These are phyloP conservation scores for Scaptomyza caliginosa DNA, from an alignment of 2,888 invertebrate species.

Conservation along the genomic window DNA sequence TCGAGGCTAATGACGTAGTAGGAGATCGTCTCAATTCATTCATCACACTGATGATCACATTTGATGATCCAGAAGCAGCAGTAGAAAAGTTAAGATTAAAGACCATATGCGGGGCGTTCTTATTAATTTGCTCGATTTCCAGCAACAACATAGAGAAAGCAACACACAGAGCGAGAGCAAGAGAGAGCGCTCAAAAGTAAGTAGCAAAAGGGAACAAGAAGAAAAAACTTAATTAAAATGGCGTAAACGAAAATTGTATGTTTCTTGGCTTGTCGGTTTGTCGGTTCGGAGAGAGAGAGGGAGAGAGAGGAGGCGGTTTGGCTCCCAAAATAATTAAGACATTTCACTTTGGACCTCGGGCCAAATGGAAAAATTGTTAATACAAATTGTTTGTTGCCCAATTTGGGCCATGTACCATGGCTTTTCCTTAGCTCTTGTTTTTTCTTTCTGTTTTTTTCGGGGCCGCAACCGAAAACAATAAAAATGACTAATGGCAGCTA, in stretches of 20 bases:
- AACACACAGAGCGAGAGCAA: slow-evolving; percentile 8
- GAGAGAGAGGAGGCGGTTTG: slow-evolving; percentile 39
- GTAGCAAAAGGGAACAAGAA: not conserved
- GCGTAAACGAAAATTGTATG: slow-evolving; percentile 79
- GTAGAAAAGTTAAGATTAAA: not conserved
- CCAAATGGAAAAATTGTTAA: slow-evolving; percentile 72
- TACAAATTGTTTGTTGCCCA: slow-evolving; percentile 76
- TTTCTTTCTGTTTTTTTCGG: slow-evolving; percentile 37
- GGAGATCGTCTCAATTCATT: slow-evolving; percentile 71
- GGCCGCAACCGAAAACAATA: slow-evolving; percentile 77
- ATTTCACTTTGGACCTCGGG: slow-evolving; percentile 65
- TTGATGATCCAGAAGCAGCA: slow-evolving; percentile 45
- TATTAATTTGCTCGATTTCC: slow-evolving; percentile 75
- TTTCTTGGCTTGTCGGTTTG: slow-evolving; percentile 51
- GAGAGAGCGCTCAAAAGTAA: not conserved
- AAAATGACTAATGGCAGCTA: slow-evolving; percentile 81
- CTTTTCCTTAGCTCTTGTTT: slow-evolving; percentile 36
- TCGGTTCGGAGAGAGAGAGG: slow-evolving; percentile 9
- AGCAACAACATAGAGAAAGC: slow-evolving; percentile 10
- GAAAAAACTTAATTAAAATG: slow-evolving; percentile 79
- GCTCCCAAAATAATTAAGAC: slow-evolving; percentile 78
- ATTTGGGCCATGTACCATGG: slow-evolving; percentile 54
- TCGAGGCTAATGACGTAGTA: slow-evolving; percentile 56
- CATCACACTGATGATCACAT: slow-evolving; percentile 70
- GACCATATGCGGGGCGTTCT: slow-evolving; percentile 70